phyloP scores from a whole-genome alignment of 2,888 invertebrate species.

The Phengaris alcon region DNA sequence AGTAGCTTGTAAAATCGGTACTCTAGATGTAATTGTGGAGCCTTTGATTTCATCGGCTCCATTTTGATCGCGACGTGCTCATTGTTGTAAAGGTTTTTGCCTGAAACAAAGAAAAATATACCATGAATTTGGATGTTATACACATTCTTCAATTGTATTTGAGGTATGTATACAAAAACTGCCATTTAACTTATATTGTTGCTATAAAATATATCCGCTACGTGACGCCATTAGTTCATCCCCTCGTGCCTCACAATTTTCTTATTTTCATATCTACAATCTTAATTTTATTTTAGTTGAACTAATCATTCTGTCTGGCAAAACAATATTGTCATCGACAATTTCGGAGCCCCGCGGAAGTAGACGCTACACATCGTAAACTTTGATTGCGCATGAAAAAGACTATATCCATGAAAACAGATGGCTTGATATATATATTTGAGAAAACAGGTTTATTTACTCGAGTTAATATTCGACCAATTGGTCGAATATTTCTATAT shows the following conservation, averaged over 20 bases:
- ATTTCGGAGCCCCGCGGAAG: neutral
- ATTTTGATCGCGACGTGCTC: constrained; percentile 99
- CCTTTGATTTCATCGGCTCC: constrained; percentile 99
- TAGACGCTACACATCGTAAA: constrained; percentile 17
- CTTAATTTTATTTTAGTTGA: neutral
- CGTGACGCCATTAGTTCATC: too few relatives aligned
- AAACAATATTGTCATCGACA: constrained; percentile 27
- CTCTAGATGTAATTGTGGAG: constrained; percentile 99
- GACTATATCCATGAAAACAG: constrained; percentile 15
- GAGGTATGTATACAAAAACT: too few relatives aligned
- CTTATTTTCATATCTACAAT: neutral
- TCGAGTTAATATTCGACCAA: neutral
- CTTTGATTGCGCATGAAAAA: constrained; percentile 1
- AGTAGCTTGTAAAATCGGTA: constrained; percentile 99
- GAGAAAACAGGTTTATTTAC: neutral
- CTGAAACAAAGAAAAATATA: constrained; percentile 72
- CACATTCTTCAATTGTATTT: too few relatives aligned
- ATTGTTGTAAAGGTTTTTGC: constrained; percentile 99
- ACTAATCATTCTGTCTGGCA: constrained; percentile 2
- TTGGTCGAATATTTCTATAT: too few relatives aligned
- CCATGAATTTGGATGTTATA: neutral
- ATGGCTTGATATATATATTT: constrained; percentile 2
- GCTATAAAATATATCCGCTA: neutral
- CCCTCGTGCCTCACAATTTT: too few relatives aligned
- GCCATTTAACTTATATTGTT: too few relatives aligned